Evolutionary conservation across 2,888 invertebrate species (phyloP).

Genomic region (Molorchus minor): DNA sequence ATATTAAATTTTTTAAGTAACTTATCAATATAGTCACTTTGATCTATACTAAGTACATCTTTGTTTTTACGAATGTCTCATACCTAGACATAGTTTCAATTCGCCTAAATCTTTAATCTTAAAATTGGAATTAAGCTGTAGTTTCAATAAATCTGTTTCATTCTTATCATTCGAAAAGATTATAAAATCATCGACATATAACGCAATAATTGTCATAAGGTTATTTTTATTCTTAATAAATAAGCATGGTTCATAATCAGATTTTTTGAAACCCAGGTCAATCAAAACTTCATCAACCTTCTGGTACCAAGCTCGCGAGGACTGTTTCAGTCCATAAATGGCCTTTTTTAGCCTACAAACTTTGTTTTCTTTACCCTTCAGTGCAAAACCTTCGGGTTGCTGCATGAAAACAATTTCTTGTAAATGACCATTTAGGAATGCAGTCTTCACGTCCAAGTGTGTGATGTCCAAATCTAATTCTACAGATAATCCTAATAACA

Average conservation of each 20-base stretch:
- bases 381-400: conserved; percentile 38
- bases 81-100: conserved; percentile 13
- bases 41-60: conserved; percentile 6
- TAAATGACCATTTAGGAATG: conserved; percentile 47
- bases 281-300: background rate
- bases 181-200: conserved; percentile 19
- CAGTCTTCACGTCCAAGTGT: conserved; percentile 47
- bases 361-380: conserved; percentile 25
- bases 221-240: background rate
- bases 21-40: too few relatives aligned
- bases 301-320: background rate
- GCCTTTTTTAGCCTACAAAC: background rate
- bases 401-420: conserved; percentile 41
- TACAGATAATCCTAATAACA: conserved; percentile 38
- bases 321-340: too few relatives aligned
- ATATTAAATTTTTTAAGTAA: too few relatives aligned
- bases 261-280: background rate
- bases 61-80: conserved; percentile 15
- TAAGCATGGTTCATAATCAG: background rate
- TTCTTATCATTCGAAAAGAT: conserved; percentile 20
- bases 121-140: conserved; percentile 11
- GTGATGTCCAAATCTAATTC: conserved; percentile 28
- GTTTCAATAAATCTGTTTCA: conserved; percentile 9
- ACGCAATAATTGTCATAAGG: conserved; percentile 4
- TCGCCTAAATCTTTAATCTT: conserved; percentile 1